Evolutionary conservation across 2,113 vertebrate genomes (phyloP), one percentile per base, ranked within the genome.

Genomic region (Meleagris gallopavo): DNA sequence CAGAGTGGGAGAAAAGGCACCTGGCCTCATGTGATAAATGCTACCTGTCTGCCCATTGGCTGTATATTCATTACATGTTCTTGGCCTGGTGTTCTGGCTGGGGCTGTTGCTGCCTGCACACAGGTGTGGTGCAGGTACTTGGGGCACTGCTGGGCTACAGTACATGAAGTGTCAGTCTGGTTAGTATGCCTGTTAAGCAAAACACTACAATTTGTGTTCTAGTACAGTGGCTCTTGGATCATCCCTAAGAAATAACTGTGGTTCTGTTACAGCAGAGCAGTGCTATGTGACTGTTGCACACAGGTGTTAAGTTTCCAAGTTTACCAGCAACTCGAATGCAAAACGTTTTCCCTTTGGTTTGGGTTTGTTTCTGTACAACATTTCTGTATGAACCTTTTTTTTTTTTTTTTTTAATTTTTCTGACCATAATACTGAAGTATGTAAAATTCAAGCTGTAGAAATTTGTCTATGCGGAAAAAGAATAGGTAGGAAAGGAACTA

Each of bases 361-460:
- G 8, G 61, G 8, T 71, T 88, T 85, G 57, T 45, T 82, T 8
- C 29, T 87, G 25, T 67, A 14, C 16, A 18, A 6, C 7, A 13
- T 48, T 73, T 24, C n/a, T 58, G 17, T 48, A 50, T 41, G 34
- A 82, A 30, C 21, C 20, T 41, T 4, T 30, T 75, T 41, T 7
- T 3, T 1, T 10, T 20, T 50, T 4, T 29, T 75, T 36, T 7
- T 3, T 1, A 9, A 11, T 3, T 41, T 65, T 77, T 54, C 27
- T 74, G 25, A 11, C 22, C 1, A 2, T 27, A 57, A 5, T 55
- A 36, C 0, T 16, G 71, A 60, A 5, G 46, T 50, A 25, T 55
- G 21, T 50, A n/a, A 72, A 86, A 55, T 72, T 45, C 22, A 60
- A 55, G 13, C n/a, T 58, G 22, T 72, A 34, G 25, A 52, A 60